phyloP scores from a whole-genome alignment of 1,140 invertebrate genomes.

The Panagrolaimus sp. region DNA sequence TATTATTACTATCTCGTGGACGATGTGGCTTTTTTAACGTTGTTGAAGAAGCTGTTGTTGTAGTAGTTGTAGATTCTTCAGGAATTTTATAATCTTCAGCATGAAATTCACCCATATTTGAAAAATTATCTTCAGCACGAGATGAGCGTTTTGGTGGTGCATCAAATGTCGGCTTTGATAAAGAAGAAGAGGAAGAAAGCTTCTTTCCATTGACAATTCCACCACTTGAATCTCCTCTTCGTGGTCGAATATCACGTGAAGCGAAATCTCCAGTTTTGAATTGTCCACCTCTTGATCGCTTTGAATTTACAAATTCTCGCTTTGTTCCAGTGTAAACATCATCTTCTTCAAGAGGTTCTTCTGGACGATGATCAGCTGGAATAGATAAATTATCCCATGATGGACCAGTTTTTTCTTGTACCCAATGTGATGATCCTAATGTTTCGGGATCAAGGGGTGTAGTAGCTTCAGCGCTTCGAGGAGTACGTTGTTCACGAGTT shows the following conservation, averaged over 20 bases:
- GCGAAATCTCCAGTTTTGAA: background rate
- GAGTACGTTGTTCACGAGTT: background rate
- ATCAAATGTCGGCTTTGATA: too few relatives aligned
- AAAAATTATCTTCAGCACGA: conserved; percentile 36
- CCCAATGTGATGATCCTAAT: background rate
- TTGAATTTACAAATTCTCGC: conserved; percentile 30
- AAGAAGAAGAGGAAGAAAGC: too few relatives aligned
- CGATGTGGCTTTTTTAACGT: background rate
- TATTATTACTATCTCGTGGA: background rate
- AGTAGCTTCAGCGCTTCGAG: background rate
- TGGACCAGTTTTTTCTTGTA: background rate
- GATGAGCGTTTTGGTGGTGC: too few relatives aligned
- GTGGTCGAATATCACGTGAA: background rate
- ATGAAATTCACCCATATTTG: conserved; percentile 51
- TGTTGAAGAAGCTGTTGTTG: background rate
- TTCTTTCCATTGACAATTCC: background rate
- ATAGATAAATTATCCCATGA: conserved; percentile 1
- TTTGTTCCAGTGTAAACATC: conserved; percentile 28
- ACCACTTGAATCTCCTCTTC: background rate
- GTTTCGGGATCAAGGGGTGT: background rate
- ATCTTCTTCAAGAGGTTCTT: background rate
- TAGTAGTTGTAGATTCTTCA: background rate
- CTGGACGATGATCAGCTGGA: conserved; percentile 5
- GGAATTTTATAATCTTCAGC: conserved; percentile 40
- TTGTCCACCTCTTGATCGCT: background rate